A percentile compares a stretch with the other conserved stretches of the same genome.
Conservation (phyloP, 2,797 vertebrate species). For the Tadarida brasiliensis region DNA sequence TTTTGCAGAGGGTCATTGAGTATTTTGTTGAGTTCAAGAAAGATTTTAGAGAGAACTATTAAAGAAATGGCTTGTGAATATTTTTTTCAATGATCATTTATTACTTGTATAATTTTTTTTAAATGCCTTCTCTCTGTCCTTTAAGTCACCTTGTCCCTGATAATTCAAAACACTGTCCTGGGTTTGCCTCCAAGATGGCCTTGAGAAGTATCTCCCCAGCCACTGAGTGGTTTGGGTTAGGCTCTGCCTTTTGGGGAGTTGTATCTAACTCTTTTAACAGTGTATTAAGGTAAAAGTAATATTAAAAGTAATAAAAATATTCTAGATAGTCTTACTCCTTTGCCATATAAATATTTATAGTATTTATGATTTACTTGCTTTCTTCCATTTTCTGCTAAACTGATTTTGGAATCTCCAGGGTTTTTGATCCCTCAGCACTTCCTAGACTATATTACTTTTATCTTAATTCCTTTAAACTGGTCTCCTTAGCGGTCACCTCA, state of each 20-base stretch:
- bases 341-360: conserved; percentile 34
- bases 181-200: not conserved
- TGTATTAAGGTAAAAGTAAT: not conserved
- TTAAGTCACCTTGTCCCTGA: not conserved
- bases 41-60: conserved; percentile 19
- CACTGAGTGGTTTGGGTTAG: not conserved
- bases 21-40: conserved; percentile 48
- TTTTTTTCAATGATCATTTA: not conserved
- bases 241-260: not conserved
- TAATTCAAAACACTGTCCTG: not conserved
- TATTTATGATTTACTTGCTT: conserved; percentile 42
- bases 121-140: not conserved
- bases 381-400: not conserved
- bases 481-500: not conserved
- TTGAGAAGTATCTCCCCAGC: not conserved
- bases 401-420: not conserved
- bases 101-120: not conserved
- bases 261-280: conserved; percentile 12
- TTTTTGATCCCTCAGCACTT: not conserved
- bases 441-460: conserved; percentile 35
- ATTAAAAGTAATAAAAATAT: conserved; percentile 14
- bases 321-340: conserved; percentile 12
- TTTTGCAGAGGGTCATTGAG: not conserved
- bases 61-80: conserved; percentile 30
- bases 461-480: not conserved